Conservation (phyloP, 2,797 vertebrate genomes). For the Rhincodon typus region DNA sequence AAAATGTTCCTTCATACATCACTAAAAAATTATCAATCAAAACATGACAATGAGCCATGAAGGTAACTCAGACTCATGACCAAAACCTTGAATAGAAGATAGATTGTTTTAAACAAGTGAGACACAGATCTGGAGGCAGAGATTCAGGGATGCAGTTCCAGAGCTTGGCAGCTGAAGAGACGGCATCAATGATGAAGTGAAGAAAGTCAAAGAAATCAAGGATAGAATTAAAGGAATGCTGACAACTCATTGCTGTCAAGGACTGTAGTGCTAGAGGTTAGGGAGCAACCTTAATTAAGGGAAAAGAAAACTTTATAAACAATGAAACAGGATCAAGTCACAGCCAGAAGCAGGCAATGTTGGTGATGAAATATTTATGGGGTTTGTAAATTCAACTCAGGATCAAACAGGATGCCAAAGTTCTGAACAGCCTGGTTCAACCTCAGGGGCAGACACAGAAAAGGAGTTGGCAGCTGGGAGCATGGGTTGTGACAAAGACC, state of each 20-base stretch:
- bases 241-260: too few species aligned
- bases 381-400: not conserved
- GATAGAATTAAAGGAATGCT: too few species aligned
- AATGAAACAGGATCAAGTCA: too few species aligned
- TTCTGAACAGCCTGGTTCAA: not conserved
- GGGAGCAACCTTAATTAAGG: too few species aligned
- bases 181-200: too few species aligned
- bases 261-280: too few species aligned
- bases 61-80: not conserved
- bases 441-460: not conserved
- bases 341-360: not conserved
- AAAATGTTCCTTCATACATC: not conserved
- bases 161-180: not conserved
- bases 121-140: not conserved
- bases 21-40: not conserved
- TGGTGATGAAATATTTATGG: not conserved
- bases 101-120: not conserved
- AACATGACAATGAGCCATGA: not conserved
- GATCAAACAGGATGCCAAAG: not conserved
- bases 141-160: not conserved
- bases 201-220: too few species aligned
- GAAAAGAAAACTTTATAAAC: too few species aligned
- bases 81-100: not conserved
- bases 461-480: not conserved
- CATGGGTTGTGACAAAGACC: too few species aligned